Percentiles rank a stretch among this genome's conserved stretches.
Evolutionary conservation across 2,888 invertebrate species (phyloP).

Genomic region (Chloromyia formosa): DNA sequence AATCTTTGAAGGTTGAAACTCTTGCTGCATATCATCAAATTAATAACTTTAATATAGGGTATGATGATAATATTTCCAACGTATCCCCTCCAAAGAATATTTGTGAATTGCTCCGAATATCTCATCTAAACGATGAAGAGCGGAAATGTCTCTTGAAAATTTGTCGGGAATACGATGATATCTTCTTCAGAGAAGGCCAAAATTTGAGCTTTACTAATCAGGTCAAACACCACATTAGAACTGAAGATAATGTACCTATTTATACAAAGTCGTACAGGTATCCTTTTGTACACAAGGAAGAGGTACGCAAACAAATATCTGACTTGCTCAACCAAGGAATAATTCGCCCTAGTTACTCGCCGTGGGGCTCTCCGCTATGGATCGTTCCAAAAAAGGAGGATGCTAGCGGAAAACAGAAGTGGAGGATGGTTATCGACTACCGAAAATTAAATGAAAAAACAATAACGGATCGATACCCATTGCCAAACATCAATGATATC

Average conservation of each 20-base stretch:
- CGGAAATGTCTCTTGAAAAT: not conserved
- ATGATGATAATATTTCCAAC: not conserved
- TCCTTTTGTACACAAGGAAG: not conserved
- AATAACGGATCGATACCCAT: conserved; percentile 43
- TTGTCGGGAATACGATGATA: conserved; percentile 8
- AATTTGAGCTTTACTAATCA: conserved; percentile 3
- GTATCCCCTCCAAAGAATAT: not conserved
- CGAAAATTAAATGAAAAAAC: conserved; percentile 52
- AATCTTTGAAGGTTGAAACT: conserved; percentile 45
- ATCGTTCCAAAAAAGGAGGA: conserved; percentile 15
- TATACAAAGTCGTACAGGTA: conserved; percentile 18
- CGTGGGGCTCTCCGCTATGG: conserved; percentile 19
- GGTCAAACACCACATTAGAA: conserved; percentile 5
- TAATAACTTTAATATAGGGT: conserved; percentile 43
- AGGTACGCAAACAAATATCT: not conserved
- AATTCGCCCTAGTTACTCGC: conserved; percentile 11
- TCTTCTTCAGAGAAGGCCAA: conserved; percentile 7
- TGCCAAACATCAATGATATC: not conserved
- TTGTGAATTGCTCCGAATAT: not conserved
- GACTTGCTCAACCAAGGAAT: conserved; percentile 6
- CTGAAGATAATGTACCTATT: not conserved
- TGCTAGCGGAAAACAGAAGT: conserved; percentile 46
- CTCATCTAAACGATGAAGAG: not conserved
- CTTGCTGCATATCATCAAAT: conserved; percentile 46
- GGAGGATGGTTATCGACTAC: conserved; percentile 52